Evolutionary conservation across 2,797 vertebrate species (phyloP), one percentile per base, ranked within the genome.

Genomic region (Coregonus suidteri): DNA sequence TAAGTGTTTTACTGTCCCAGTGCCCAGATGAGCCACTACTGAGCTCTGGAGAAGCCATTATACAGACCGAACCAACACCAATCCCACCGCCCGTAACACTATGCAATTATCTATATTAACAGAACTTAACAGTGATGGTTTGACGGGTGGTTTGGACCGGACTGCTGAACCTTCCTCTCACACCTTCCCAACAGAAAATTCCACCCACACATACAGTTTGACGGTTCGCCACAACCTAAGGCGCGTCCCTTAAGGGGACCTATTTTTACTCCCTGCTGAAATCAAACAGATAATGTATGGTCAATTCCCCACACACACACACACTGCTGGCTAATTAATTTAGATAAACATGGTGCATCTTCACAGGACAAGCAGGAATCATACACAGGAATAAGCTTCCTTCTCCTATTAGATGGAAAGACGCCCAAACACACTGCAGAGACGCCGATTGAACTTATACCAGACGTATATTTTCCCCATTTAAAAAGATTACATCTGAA

Each of bases 41-140:
- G 20, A 68, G 75, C 30, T 88, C 85, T 90, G 85, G 77, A 88
- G 72, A 88, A 87, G 77, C 83, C 80, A 37, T 87, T 87, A 25
- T 25, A 25, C 25, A 25, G 25, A 25, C 75, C 30, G 47, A 80
- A 75, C 62, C 71, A 77, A 68, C 79, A 74, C 76, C 64, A 25
- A 72, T 59, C 54, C 77, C 35, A 86, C 41, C 75, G 84, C 82
- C n/a, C 83, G 73, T 84, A 59, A 88, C 86, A 84, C 88, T 88
- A 86, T 91, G 75, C 89, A 90, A 91, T 94, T 92, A 92, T 79
- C 71, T 77, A 80, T 18, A 59, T 59, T 16, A 80, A 74, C 78
- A 78, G 77, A n/a, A 77, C 81, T 64, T 41, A 35, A 65, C 76
- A 56, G 79, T 79, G n/a, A n/a, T n/a, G n/a, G n/a, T n/a, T n/a